Base-by-base conservation (phyloP, 2,113 vertebrate genomes). In the Cervus canadensis region DNA sequence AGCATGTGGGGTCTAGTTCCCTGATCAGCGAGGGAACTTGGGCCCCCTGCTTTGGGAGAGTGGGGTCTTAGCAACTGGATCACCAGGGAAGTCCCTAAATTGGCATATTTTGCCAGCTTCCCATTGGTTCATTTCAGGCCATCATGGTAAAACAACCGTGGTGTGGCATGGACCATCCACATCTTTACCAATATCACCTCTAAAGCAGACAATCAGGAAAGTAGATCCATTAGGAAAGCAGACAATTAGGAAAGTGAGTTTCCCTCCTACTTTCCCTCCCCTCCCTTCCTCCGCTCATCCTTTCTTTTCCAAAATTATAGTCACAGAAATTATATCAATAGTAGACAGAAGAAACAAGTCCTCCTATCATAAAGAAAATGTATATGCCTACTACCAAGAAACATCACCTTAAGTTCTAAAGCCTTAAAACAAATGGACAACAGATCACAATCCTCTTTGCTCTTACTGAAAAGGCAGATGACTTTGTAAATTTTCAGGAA, bases 291-390 rank as follows among this genome's bases (percentile, higher is more conserved):
- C 60, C 43, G 12, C 40, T 28, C 28, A 23, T 86, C 8, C 5
- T 54, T 87, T 9, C 48, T 64, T 76, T 89, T 48, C 15, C 36
- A 86, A 89, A 48, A 85, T 67, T 71, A 62, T 10, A 48, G 76
- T 48, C 26, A 48, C 43, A 79, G 43, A 30, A 48, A 79, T 79
- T 30, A 48, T 4, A 5, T 48, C 26, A 17, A 10, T 48, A 48
- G 76, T 17, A 48, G 43, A 48, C 7, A 30, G 76, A 79, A 79
- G 15, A 30, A 48, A 48, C 0, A 0, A 11, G 45, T 48, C 15
- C 43, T 17, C 43, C 43, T 79, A 10, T 48, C 45, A 79, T 48
- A 79, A 79, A 48, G 76, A 79, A 48, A 79, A 48, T 79, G 14
- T 48, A 30, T 79, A 30, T 79, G 8, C 45, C 43, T 79, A 45